phyloP scores from a whole-genome alignment of 92 coral and sea anemone genomes.

The Pocillopora grandis region DNA sequence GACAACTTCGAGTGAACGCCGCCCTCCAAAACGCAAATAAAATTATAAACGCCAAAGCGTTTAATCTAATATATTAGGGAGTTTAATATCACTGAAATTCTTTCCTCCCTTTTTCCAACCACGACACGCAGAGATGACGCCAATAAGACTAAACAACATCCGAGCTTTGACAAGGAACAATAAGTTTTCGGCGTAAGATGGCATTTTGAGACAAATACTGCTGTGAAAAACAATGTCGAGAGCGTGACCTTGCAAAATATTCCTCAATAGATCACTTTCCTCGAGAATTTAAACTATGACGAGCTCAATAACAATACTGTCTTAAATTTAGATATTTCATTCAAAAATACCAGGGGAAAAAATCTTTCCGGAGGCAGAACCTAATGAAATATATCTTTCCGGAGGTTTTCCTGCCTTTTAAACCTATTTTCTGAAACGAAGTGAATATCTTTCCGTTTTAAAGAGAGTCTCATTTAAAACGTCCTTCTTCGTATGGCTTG shows the following conservation, averaged over 20 bases:
- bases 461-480: no score
- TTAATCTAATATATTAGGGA: background rate
- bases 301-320: no score
- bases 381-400: no score
- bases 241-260: background rate
- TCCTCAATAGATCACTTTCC: background rate
- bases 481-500: no score
- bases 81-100: background rate
- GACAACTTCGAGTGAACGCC: no score
- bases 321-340: no score
- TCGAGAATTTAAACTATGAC: background rate
- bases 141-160: constrained; percentile 21
- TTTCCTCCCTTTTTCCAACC: background rate
- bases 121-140: constrained; percentile 35
- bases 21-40: no score
- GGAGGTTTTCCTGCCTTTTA: no score
- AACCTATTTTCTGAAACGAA: no score
- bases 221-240: constrained; percentile 7
- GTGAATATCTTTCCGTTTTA: no score
- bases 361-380: no score
- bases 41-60: background rate
- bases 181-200: background rate
- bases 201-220: constrained; percentile 29
- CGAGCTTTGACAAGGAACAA: background rate
- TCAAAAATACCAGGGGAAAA: no score